A percentile compares a stretch with the other conserved stretches of the same genome.
These are phyloP conservation scores for Spea multiplicata DNA, from an alignment of 2,113 vertebrate species.

Conservation along the genomic window DNA sequence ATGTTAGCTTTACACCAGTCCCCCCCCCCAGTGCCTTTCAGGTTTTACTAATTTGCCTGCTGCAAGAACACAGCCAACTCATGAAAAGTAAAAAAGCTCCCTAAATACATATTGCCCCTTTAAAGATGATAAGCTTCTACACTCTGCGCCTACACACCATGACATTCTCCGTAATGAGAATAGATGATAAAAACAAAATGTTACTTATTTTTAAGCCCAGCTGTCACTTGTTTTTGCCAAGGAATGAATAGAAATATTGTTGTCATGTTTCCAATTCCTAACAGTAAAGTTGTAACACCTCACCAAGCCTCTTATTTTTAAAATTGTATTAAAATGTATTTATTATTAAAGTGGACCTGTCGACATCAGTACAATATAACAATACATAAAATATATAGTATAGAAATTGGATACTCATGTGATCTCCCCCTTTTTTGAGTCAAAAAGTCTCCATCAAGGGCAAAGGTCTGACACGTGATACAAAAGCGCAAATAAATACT, in stretches of 20 bases:
- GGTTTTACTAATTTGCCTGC: not conserved
- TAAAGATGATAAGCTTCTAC: conserved; percentile 11
- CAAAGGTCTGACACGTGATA: too few species aligned
- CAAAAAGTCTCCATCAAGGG: too few species aligned
- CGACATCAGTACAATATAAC: too few species aligned
- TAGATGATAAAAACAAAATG: conserved; percentile 44
- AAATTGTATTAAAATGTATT: too few species aligned
- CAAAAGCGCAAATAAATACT: too few species aligned
- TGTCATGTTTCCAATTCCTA: conserved; percentile 32
- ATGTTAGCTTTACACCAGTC: too few species aligned
- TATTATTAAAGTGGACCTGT: too few species aligned
- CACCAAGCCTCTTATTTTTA: not conserved
- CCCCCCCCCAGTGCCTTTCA: not conserved
- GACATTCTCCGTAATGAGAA: conserved; percentile 37
- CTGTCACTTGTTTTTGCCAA: conserved; percentile 47
- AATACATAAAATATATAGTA: too few species aligned
- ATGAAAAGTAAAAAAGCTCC: not conserved
- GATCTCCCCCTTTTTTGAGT: too few species aligned
- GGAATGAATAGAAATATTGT: conserved; percentile 38
- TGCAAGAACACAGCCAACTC: not conserved
- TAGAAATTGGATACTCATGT: too few species aligned
- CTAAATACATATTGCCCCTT: not conserved
- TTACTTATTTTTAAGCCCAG: conserved; percentile 44
- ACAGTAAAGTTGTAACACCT: conserved; percentile 28
- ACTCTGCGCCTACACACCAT: conserved; percentile 37